phyloP scores from a whole-genome alignment of 2,888 invertebrate species.

The Saturnia pavonia region DNA sequence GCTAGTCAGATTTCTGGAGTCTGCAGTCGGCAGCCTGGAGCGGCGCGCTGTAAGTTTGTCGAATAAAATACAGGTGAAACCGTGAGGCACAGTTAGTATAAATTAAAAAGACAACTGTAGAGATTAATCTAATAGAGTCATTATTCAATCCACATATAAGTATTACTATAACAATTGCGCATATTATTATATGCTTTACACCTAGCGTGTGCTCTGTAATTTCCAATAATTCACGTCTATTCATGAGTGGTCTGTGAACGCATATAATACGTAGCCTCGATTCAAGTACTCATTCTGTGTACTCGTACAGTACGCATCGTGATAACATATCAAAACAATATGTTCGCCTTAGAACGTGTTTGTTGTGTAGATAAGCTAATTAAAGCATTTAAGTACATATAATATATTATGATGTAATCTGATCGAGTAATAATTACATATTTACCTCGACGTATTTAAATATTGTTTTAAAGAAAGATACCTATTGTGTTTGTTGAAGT shows the following conservation, averaged over 20 bases:
- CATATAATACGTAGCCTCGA: neutral
- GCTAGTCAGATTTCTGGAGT: too few species aligned
- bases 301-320: neutral
- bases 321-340: slow-evolving; percentile 5
- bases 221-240: neutral
- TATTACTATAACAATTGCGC: neutral
- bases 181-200: too few species aligned
- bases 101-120: too few species aligned
- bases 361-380: neutral
- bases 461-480: too few species aligned
- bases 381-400: neutral
- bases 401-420: neutral
- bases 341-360: neutral
- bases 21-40: too few species aligned
- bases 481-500: too few species aligned
- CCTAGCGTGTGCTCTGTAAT: neutral
- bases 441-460: too few species aligned
- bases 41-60: too few species aligned
- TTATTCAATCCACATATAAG: too few species aligned
- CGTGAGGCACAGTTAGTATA: too few species aligned
- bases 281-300: neutral
- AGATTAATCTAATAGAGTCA: too few species aligned
- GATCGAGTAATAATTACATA: neutral
- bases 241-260: neutral
- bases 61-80: too few species aligned